Percentiles rank a stretch among this genome's conserved stretches.
Conservation (phyloP, 2,888 invertebrate species). For the Meteorus colon region DNA sequence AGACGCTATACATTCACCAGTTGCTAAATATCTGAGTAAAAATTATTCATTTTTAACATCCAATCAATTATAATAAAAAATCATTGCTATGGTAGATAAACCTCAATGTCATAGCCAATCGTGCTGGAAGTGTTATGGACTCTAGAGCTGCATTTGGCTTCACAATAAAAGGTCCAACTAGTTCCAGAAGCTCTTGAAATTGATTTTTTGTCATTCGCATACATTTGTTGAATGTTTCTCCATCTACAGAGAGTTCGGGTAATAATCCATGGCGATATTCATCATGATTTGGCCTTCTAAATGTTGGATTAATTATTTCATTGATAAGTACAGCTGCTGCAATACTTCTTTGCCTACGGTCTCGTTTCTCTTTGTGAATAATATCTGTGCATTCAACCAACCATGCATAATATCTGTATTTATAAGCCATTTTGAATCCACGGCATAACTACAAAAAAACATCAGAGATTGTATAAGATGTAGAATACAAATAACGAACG, state of each 20-base stretch:
- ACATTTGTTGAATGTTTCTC: conserved; percentile 32
- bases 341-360: conserved; percentile 23
- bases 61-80: too few species aligned
- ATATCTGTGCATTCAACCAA: conserved; percentile 6
- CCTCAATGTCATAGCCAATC: conserved; percentile 35
- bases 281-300: neutral
- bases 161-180: conserved; percentile 22
- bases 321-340: conserved; percentile 23
- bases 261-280: conserved; percentile 22
- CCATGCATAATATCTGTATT: conserved; percentile 19
- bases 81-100: neutral
- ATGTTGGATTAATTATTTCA: neutral
- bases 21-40: conserved; percentile 36
- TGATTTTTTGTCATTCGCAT: conserved; percentile 32
- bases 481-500: too few species aligned
- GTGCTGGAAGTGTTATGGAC: conserved; percentile 6
- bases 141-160: conserved; percentile 14
- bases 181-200: conserved; percentile 21
- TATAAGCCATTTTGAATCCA: conserved; percentile 5
- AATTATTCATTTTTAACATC: neutral
- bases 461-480: too few species aligned
- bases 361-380: conserved; percentile 23
- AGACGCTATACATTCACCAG: conserved; percentile 35
- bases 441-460: neutral
- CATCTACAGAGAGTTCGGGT: conserved; percentile 20